phyloP scores from a whole-genome alignment of 2,888 invertebrate species.

The Cryptus armator region DNA sequence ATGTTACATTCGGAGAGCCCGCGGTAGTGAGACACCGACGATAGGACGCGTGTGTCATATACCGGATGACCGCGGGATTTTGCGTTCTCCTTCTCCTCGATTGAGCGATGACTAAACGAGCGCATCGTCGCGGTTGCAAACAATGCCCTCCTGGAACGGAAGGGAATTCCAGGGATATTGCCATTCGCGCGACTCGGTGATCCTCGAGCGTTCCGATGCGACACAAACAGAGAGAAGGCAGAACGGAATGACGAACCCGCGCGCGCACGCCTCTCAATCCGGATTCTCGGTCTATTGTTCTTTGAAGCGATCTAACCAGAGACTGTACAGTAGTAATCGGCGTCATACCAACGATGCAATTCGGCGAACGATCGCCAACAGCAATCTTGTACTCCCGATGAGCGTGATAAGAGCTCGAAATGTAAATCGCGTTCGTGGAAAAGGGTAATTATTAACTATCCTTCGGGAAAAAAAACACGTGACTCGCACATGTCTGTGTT shows the following conservation, averaged over 20 bases:
- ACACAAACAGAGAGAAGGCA: background rate
- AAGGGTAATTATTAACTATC: too few relatives aligned
- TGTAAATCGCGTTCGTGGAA: too few relatives aligned
- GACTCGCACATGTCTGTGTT: too few relatives aligned
- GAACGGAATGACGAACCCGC: background rate
- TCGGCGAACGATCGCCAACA: background rate
- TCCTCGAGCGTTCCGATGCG: constrained; percentile 2
- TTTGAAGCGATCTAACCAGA: constrained; percentile 7
- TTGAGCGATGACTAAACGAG: constrained; percentile 66
- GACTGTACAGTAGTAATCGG: background rate
- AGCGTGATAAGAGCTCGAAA: too few relatives aligned
- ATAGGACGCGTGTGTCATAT: constrained; percentile 9
- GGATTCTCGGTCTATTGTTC: constrained; percentile 24
- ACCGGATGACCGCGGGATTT: constrained; percentile 68
- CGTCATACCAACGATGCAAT: background rate
- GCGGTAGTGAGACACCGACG: background rate
- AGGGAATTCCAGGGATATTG: constrained; percentile 61
- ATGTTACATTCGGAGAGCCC: background rate
- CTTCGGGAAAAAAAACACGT: too few relatives aligned
- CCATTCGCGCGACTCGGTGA: constrained; percentile 17
- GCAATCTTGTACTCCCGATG: too few relatives aligned
- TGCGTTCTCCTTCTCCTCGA: constrained; percentile 38
- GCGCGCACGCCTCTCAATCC: constrained; percentile 12
- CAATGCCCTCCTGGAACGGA: constrained; percentile 59
- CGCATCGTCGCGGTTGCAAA: constrained; percentile 51